A percentile compares a stretch with the other conserved stretches of the same genome.
Conservation (phyloP, 2,888 invertebrate genomes). For the Morpho deidamia region DNA sequence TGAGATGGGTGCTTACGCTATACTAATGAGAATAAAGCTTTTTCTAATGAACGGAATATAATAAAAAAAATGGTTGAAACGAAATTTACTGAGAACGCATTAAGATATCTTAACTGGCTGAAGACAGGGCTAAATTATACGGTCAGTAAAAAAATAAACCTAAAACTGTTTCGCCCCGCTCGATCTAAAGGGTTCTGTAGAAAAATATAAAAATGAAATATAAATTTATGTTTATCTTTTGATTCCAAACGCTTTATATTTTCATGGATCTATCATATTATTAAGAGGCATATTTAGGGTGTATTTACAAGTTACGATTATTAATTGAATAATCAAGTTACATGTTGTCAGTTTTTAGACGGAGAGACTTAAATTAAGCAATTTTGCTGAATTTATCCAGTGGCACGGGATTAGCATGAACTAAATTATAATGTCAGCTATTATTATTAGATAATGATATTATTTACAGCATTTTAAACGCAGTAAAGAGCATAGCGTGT, state of each 20-base stretch:
- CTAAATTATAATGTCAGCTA: too few relatives aligned
- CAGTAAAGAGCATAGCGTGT: background rate
- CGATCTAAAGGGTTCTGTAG: constrained; percentile 28
- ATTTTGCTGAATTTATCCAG: too few relatives aligned
- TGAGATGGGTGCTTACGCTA: too few relatives aligned
- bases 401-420: too few relatives aligned
- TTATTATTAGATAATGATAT: too few relatives aligned
- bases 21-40: background rate
- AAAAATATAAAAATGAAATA: background rate
- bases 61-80: constrained; percentile 11
- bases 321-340: too few relatives aligned
- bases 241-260: too few relatives aligned
- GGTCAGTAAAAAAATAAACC: constrained; percentile 49
- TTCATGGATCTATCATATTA: background rate
- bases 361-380: too few relatives aligned
- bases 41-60: background rate
- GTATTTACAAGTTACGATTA: too few relatives aligned
- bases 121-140: constrained; percentile 63
- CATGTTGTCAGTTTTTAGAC: too few relatives aligned
- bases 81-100: constrained; percentile 43
- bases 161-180: constrained; percentile 16
- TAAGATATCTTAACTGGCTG: constrained; percentile 56
- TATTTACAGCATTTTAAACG: too few relatives aligned
- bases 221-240: background rate
- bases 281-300: too few relatives aligned